phyloP scores from a whole-genome alignment of 2,888 invertebrate species.

The Tenthredo livida region DNA sequence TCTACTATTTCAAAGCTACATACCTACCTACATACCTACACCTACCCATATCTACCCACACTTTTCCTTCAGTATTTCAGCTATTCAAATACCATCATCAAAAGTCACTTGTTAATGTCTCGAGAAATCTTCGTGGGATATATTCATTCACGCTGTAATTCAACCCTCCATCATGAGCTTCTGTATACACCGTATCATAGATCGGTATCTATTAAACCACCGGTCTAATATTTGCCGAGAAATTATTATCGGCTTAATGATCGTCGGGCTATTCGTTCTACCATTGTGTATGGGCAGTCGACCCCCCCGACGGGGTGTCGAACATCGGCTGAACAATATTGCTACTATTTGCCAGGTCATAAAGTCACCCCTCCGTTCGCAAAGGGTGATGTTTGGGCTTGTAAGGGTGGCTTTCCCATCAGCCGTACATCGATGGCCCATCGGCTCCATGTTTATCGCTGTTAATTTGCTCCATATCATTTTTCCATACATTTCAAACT shows the following conservation, averaged over 20 bases:
- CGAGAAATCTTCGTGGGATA: constrained; percentile 35
- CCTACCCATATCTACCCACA: background rate
- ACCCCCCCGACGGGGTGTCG: constrained; percentile 66
- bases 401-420: constrained; percentile 44
- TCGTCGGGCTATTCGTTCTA: background rate
- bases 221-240: constrained; percentile 28
- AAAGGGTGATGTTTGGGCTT: constrained; percentile 15
- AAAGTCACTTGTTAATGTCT: background rate
- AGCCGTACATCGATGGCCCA: constrained; percentile 14
- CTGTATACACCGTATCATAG: background rate
- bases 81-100: background rate
- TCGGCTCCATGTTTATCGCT: constrained; percentile 1
- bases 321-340: constrained; percentile 70
- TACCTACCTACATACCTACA: background rate
- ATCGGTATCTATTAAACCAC: constrained; percentile 24
- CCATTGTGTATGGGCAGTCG: constrained; percentile 29
- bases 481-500: background rate
- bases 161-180: background rate
- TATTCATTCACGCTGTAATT: constrained; percentile 4
- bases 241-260: constrained; percentile 49
- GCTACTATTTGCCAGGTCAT: constrained; percentile 70
- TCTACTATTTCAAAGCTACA: constrained; percentile 28
- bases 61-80: constrained; percentile 3
- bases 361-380: constrained; percentile 63
- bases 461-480: background rate